A percentile compares a stretch with the other conserved stretches of the same genome.
Evolutionary conservation across 2,797 vertebrate genomes (phyloP).

Genomic region (Serranus cabrilla): DNA sequence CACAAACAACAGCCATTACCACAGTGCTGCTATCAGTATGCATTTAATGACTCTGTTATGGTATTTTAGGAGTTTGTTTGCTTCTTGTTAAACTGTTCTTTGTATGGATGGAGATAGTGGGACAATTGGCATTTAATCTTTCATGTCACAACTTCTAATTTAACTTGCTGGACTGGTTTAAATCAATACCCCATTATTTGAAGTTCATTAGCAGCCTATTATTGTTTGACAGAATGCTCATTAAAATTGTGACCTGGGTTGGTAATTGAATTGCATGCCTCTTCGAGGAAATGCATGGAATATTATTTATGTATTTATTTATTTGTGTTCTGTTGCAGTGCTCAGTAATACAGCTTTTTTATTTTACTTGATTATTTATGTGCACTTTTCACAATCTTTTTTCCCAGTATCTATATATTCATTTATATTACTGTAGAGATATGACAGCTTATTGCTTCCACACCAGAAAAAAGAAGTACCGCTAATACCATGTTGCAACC

Average conservation of each 20-base stretch:
- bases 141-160: constrained; percentile 56
- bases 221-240: constrained; percentile 55
- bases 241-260: constrained; percentile 54
- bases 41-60: constrained; percentile 44
- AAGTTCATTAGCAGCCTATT: constrained; percentile 61
- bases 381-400: neutral
- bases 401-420: too few species aligned
- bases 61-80: constrained; percentile 28
- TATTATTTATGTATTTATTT: constrained; percentile 14
- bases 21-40: constrained; percentile 20
- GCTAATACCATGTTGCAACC: too few species aligned
- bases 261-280: constrained; percentile 50
- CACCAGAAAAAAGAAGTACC: too few species aligned
- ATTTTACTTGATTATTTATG: too few species aligned
- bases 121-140: constrained; percentile 39
- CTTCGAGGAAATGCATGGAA: constrained; percentile 8
- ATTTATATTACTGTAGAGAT: neutral
- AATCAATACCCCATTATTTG: constrained; percentile 67
- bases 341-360: neutral
- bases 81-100: constrained; percentile 31
- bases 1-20: too few species aligned
- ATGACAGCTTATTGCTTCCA: too few species aligned
- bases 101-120: constrained; percentile 31
- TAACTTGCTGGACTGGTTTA: constrained; percentile 41
- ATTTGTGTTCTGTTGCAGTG: neutral